These are phyloP conservation scores for Lysandra bellargus DNA, from an alignment of 2,888 invertebrate species.

Conservation along the genomic window DNA sequence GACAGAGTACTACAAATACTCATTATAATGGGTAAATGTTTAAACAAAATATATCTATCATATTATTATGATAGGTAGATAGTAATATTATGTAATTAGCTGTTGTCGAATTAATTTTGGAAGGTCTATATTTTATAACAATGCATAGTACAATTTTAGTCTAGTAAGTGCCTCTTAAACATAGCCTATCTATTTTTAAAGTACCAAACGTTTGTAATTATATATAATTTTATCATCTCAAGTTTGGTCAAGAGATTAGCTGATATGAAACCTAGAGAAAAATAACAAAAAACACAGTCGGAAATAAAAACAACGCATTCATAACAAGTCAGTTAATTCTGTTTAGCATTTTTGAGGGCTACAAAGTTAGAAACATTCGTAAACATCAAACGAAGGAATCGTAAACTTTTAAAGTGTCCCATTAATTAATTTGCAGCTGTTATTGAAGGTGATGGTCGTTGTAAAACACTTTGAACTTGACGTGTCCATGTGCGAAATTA, in stretches of 20 bases:
- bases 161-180: too few relatives aligned
- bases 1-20: background rate
- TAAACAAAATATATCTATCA: background rate
- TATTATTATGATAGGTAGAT: background rate
- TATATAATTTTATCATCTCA: too few relatives aligned
- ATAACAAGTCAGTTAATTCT: background rate
- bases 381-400: background rate
- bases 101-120: too few relatives aligned
- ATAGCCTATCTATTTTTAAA: too few relatives aligned
- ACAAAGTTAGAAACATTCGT: background rate
- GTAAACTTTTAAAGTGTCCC: background rate
- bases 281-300: too few relatives aligned
- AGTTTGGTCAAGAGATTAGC: too few relatives aligned
- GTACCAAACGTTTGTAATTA: too few relatives aligned
- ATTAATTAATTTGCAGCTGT: conserved; percentile 35
- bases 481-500: conserved; percentile 5
- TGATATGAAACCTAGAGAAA: too few relatives aligned
- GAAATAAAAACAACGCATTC: background rate
- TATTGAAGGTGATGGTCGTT: conserved; percentile 35
- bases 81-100: background rate
- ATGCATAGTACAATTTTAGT: too few relatives aligned
- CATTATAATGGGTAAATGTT: background rate
- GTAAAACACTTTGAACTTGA: conserved; percentile 8
- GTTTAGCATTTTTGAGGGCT: background rate
- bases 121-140: too few relatives aligned